phyloP scores from a whole-genome alignment of 1,140 invertebrate species.

The Tigriopus japonicus region DNA sequence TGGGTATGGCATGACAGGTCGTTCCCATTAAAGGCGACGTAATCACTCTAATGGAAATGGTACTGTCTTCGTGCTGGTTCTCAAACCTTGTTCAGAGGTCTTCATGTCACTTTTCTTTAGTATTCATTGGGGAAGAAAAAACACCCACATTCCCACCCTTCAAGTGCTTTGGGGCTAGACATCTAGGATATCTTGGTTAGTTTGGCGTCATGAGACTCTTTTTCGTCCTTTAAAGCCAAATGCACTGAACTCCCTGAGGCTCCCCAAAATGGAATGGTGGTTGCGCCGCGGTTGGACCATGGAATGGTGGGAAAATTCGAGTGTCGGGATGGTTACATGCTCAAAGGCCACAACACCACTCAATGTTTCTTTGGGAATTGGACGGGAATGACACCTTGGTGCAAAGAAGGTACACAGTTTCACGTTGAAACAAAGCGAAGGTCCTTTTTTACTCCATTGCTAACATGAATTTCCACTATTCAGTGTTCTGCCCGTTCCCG shows the following conservation, averaged over 20 bases:
- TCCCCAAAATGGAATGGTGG: slow-evolving; percentile 78
- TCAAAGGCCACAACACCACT: slow-evolving; percentile 47
- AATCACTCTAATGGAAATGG: too few relatives aligned
- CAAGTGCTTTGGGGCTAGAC: too few relatives aligned
- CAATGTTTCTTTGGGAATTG: slow-evolving; percentile 82
- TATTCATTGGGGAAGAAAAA: too few relatives aligned
- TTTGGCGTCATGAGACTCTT: not conserved
- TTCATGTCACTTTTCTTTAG: too few relatives aligned
- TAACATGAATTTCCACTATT: slow-evolving; percentile 19
- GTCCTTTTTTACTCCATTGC: too few relatives aligned
- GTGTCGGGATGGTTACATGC: slow-evolving; percentile 71
- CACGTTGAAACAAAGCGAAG: slow-evolving; percentile 9
- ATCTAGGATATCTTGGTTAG: too few relatives aligned
- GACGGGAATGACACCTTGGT: slow-evolving; percentile 63
- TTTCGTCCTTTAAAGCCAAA: slow-evolving; percentile 31
- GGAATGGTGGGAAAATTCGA: slow-evolving; percentile 76
- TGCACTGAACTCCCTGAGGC: slow-evolving; percentile 72
- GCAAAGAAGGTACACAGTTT: slow-evolving; percentile 45
- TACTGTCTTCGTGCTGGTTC: too few relatives aligned
- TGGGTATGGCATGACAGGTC: too few relatives aligned
- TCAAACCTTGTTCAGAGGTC: too few relatives aligned
- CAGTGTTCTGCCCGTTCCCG: slow-evolving; percentile 83
- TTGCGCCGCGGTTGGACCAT: slow-evolving; percentile 87
- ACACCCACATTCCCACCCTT: too few relatives aligned
- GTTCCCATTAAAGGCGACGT: too few relatives aligned